A percentile compares a stretch with the other conserved stretches of the same genome.
These are phyloP conservation scores for Gallinago undulata DNA, from an alignment of 2,113 vertebrate genomes.

Conservation along the genomic window DNA sequence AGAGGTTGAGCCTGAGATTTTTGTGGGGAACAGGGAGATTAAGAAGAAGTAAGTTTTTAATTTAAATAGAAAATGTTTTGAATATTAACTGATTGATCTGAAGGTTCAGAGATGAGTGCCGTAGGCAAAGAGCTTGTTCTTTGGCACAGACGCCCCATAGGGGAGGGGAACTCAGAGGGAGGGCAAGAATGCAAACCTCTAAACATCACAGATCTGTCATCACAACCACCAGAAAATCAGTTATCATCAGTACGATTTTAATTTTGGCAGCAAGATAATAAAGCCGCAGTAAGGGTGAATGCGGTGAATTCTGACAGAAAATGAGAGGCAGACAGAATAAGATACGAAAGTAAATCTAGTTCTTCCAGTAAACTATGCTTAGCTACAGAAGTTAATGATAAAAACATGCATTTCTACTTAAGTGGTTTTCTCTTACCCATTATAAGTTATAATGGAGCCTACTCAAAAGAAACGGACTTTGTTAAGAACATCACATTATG, in stretches of 20 bases:
- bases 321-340: background rate
- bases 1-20: constrained; percentile 47
- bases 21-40: background rate
- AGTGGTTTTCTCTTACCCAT: background rate
- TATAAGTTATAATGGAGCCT: background rate
- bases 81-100: constrained; percentile 59
- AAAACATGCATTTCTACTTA: background rate
- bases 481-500: background rate
- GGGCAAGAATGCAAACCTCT: constrained; percentile 49
- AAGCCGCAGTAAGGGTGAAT: background rate
- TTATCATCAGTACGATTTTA: constrained; percentile 27
- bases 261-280: constrained; percentile 6
- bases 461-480: background rate
- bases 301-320: background rate
- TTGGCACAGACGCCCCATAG: background rate
- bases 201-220: constrained; percentile 55
- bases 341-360: background rate
- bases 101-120: background rate
- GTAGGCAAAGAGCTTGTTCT: constrained; percentile 42
- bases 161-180: constrained; percentile 45
- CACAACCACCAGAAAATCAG: constrained; percentile 46
- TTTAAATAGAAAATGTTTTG: constrained; percentile 68
- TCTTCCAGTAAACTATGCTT: background rate
- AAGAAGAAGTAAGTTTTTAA: constrained; percentile 54
- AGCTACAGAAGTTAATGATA: background rate